Base-by-base conservation (phyloP, 2,888 invertebrate genomes). In the Drosophila maculinotata region DNA sequence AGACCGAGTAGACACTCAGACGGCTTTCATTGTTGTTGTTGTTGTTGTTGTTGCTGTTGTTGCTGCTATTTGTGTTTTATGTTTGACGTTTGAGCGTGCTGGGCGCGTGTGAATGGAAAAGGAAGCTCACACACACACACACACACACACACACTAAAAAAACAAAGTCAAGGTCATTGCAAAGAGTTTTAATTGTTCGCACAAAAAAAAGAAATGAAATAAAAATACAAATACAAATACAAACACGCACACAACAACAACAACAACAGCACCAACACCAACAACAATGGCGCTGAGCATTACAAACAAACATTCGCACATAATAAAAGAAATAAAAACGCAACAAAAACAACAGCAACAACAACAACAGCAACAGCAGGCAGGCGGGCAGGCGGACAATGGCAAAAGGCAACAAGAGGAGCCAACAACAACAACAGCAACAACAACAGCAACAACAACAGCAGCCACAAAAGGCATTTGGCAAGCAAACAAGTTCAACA, bases 141-240 rank as follows among this genome's bases (percentile, higher is more conserved):
- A 59, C 33, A 48, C 51, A 59, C 62, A 60, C 57, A 42, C 35
- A 54, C 57, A 51, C 44, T 39, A 44, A 10, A 38, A 84, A 84
- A 81, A 90, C 91, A 90, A 90, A 90, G 90, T 90, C 90, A 90
- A 90, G 90, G 90, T 90, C 90, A 90, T 82, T 89, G 89, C 89
- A 89, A 90, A 90, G 90, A 90, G 90, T 90, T 90, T 83, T 90
- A 91, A 91, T 90, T 90, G 91, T 91, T 91, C 90, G 77, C 83
- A 88, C 74, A 87, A 70, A 77, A 69, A 49, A 58, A 60, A n/a
- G n/a, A 68, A 59, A 56, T 38, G 66, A 70, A 76, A 84, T 65
- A 76, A 58, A 77, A 74, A 63, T 63, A 79, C 60, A 70, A 72
- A 63, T 63, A 79, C 60, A 70, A 72, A 81, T 42, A 65, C 59